Evolutionary conservation across 2,888 invertebrate species (phyloP).

Genomic region (Polyommatus icarus): DNA sequence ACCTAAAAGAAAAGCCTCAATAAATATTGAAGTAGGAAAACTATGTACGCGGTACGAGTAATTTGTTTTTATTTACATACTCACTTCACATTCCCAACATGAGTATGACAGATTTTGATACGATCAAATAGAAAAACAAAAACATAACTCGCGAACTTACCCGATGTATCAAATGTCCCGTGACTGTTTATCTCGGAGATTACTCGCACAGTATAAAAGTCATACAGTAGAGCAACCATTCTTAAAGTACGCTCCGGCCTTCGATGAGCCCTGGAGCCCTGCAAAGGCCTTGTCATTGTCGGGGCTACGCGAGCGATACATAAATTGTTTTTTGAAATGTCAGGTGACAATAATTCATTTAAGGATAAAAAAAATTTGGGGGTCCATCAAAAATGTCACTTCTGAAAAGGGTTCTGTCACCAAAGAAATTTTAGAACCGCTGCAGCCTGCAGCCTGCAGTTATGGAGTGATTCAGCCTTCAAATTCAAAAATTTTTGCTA

Average conservation of each 20-base stretch:
- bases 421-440: no score
- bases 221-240: background rate
- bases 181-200: conserved; percentile 20
- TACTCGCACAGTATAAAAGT: background rate
- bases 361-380: no score
- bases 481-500: no score
- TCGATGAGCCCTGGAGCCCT: no score
- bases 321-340: no score
- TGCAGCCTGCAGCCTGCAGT: no score
- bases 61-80: conserved; percentile 23
- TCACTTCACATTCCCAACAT: background rate
- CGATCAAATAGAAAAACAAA: conserved; percentile 24
- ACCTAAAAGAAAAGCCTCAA: background rate
- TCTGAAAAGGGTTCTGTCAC: no score
- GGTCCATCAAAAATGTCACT: no score
- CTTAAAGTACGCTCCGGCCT: background rate
- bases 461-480: no score
- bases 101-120: conserved; percentile 14
- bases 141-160: conserved; percentile 27
- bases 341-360: no score
- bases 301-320: no score
- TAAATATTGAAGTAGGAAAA: background rate
- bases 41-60: background rate
- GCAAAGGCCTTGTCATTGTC: no score
- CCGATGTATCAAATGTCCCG: conserved; percentile 23